phyloP scores from a whole-genome alignment of 2,113 vertebrate genomes.

The Cottus gobio region DNA sequence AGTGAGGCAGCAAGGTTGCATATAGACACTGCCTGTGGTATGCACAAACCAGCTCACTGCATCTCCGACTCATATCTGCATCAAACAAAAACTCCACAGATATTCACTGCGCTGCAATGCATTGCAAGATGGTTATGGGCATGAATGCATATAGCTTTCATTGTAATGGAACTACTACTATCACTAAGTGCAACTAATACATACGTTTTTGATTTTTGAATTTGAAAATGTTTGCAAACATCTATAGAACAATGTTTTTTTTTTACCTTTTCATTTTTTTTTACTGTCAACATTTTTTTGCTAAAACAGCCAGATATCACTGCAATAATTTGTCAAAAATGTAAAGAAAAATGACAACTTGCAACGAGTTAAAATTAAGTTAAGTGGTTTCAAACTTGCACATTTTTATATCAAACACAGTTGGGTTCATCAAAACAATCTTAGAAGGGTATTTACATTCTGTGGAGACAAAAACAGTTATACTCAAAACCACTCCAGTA shows the following conservation, averaged over 20 bases:
- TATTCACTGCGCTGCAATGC: conserved; percentile 80
- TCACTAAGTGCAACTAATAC: conserved; percentile 69
- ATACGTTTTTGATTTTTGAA: conserved; percentile 41
- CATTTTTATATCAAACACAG: conserved; percentile 72
- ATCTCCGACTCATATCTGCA: conserved; percentile 52
- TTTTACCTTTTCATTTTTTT: conserved; percentile 23
- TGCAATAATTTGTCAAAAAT: conserved; percentile 66
- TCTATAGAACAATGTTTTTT: conserved; percentile 66
- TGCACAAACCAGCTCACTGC: conserved; percentile 62
- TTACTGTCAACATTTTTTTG: conserved; percentile 61
- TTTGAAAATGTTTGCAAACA: conserved; percentile 69
- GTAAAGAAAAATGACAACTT: conserved; percentile 72
- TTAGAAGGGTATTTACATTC: conserved; percentile 78
- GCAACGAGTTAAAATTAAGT: conserved; percentile 66
- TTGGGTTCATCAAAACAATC: conserved; percentile 62
- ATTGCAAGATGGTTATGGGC: conserved; percentile 56
- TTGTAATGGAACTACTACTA: conserved; percentile 57
- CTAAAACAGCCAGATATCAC: conserved; percentile 74
- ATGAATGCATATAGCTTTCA: conserved; percentile 52
- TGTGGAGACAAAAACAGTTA: conserved; percentile 37
- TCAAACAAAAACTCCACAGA: conserved; percentile 75
- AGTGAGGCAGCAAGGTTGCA: conserved; percentile 53
- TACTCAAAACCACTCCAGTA: conserved; percentile 32
- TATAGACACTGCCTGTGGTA: conserved; percentile 54
- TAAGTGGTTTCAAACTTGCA: conserved; percentile 61